These are phyloP conservation scores for Papilio dardanus DNA, from an alignment of 1,140 invertebrate species.

Conservation along the genomic window DNA sequence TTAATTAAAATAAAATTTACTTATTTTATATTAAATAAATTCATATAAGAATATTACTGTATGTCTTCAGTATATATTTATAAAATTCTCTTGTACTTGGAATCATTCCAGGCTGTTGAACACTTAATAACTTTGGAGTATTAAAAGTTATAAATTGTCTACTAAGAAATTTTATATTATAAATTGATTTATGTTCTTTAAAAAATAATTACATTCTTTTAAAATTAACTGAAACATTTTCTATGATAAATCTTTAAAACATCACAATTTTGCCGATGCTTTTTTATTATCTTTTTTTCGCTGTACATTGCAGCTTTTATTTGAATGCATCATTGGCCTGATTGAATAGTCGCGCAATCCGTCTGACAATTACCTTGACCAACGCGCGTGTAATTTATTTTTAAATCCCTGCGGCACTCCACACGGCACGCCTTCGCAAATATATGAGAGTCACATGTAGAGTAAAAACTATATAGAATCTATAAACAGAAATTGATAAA, in stretches of 20 bases:
- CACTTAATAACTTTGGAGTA: slow-evolving; percentile 7
- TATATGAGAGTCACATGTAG: neutral
- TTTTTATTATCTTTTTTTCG: neutral
- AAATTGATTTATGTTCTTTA: neutral
- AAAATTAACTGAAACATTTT: neutral
- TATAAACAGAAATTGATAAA: no score
- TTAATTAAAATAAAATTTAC: no score
- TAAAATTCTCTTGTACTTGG: neutral
- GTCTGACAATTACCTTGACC: slow-evolving; percentile 53
- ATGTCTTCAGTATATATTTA: neutral
- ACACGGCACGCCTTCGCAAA: slow-evolving; percentile 14
- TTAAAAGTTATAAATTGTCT: slow-evolving; percentile 10
- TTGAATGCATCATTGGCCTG: slow-evolving; percentile 56
- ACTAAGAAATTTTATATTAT: neutral
- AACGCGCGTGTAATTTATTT: slow-evolving; percentile 53
- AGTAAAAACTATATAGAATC: no score
- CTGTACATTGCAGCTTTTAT: slow-evolving; percentile 1
- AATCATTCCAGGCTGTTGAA: neutral
- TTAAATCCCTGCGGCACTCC: slow-evolving; percentile 44
- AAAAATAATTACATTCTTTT: neutral
- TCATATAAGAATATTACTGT: neutral
- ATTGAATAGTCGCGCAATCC: slow-evolving; percentile 57
- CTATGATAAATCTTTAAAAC: no score
- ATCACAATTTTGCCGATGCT: no score
- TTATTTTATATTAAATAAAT: neutral